phyloP scores from a whole-genome alignment of 2,797 vertebrate genomes.

The Helostoma temminkii region DNA sequence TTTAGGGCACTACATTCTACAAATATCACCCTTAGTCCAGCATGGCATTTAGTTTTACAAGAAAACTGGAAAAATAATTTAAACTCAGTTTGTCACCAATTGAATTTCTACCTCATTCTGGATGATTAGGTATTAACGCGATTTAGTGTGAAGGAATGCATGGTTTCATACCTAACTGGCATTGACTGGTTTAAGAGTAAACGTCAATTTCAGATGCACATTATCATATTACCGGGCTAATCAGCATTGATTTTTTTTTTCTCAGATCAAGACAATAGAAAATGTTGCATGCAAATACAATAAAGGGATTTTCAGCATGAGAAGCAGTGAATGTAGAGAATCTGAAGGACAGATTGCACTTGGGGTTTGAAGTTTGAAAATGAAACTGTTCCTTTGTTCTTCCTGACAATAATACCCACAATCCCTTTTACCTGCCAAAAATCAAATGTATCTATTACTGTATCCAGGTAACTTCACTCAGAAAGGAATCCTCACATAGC shows the following conservation, averaged over 20 bases:
- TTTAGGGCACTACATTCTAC: background rate
- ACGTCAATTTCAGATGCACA: conserved; percentile 81
- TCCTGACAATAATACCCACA: background rate
- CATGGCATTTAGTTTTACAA: conserved; percentile 23
- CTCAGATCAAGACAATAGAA: conserved; percentile 62
- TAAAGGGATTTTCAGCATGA: conserved; percentile 57
- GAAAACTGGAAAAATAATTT: conserved; percentile 55
- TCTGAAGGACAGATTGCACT: conserved; percentile 52
- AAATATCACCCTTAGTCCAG: background rate
- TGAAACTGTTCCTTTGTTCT: conserved; percentile 29
- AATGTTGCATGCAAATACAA: conserved; percentile 68
- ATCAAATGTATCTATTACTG: conserved; percentile 24
- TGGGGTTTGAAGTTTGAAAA: conserved; percentile 45
- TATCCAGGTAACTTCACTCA: conserved; percentile 31
- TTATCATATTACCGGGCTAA: conserved; percentile 84
- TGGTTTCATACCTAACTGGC: conserved; percentile 79
- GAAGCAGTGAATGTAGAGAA: conserved; percentile 2
- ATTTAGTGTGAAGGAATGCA: conserved; percentile 80
- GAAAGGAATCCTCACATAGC: conserved; percentile 39
- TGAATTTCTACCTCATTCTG: conserved; percentile 69
- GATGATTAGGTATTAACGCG: conserved; percentile 80
- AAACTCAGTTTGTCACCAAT: conserved; percentile 62
- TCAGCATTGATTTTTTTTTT: conserved; percentile 77
- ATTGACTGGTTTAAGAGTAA: conserved; percentile 82
- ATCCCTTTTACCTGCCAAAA: conserved; percentile 10